Base-by-base conservation (phyloP, 2,797 vertebrate species). In the Crossoptilon crossoptilon region DNA sequence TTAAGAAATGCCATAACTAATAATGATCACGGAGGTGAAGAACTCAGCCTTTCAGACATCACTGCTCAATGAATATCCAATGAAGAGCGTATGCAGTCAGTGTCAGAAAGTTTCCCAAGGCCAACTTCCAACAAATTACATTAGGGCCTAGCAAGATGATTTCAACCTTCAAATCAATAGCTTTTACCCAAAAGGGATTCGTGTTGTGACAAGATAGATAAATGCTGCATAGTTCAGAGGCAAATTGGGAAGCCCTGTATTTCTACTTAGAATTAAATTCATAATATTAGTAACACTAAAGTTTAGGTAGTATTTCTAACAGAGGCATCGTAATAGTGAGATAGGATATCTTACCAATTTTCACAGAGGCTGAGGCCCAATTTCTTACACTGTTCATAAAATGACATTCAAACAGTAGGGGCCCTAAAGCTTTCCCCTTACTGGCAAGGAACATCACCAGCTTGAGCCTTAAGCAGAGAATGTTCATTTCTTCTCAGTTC, bases 81-180 rank as follows among this genome's bases (percentile, higher is more conserved):
- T 2, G 2, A 95, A 93, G 92, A 96, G 89, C 85, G 26, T 60
- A 73, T 89, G 91, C 93, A 97, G 91, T 78, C 95, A 93, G 91
- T 97, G 96, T 95, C 95, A 97, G 94, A 96, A 97, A 96, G 93
- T 96, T 97, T 97, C 97, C 97, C 96, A 97, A 97, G 97, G 97
- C 97, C 95, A 97, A 90, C 95, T 97, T 97, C 94, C 94, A 97
- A 96, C 96, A 97, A 96, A 96, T 97, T 97, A 66, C 95, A 97
- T 96, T 93, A 96, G 91, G 90, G 75, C 87, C 92, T 55, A 92
- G 95, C 78, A 70, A 97, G 95, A 92, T 97, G 92, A 97, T 97
- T 97, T 97, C 96, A 96, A 94, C 95, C 95, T 96, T 96, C 91
- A 91, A 95, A 97, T 96, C 96, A 95, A 92, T 96, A 96, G 90